Conservation (phyloP, 2,888 invertebrate species). For the Lochmaea capreae region DNA sequence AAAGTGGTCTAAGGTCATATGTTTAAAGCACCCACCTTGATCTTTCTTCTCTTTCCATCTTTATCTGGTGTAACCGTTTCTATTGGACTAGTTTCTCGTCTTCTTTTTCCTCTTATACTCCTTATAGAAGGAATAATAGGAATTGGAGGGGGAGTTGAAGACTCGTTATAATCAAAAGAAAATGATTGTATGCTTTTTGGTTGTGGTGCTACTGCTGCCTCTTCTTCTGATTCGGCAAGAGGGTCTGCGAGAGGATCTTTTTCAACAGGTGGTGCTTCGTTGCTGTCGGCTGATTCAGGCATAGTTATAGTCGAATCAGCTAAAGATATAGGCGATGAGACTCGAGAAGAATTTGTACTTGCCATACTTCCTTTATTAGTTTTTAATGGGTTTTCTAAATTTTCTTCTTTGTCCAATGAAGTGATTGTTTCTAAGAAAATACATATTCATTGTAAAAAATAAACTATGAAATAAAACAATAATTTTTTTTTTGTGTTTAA, state of each 20-base stretch:
- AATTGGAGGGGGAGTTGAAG: conserved; percentile 47
- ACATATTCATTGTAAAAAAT: not conserved
- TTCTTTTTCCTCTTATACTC: conserved; percentile 54
- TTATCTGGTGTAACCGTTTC: conserved; percentile 38
- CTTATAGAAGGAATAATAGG: conserved; percentile 45
- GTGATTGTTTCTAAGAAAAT: not conserved
- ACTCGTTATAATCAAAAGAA: conserved; percentile 57
- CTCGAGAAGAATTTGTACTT: conserved; percentile 38
- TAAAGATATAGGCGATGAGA: conserved; percentile 38
- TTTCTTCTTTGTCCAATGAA: not conserved
- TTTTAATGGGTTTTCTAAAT: not conserved
- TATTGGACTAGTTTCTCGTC: conserved; percentile 50
- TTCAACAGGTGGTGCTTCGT: conserved; percentile 48
- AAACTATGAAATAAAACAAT: not conserved
- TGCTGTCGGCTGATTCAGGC: conserved; percentile 43
- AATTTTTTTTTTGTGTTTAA: too few relatives aligned
- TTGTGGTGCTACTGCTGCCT: conserved; percentile 18
- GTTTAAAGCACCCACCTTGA: conserved; percentile 39
- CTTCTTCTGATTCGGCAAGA: conserved; percentile 65
- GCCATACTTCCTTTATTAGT: conserved; percentile 26
- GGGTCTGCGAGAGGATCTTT: conserved; percentile 63
- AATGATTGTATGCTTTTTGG: conserved; percentile 49
- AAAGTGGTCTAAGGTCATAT: not conserved
- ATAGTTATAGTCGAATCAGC: conserved; percentile 43
- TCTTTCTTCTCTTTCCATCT: conserved; percentile 52